Base-by-base conservation (phyloP, 2,888 invertebrate species). In the Lithophane leautieri region DNA sequence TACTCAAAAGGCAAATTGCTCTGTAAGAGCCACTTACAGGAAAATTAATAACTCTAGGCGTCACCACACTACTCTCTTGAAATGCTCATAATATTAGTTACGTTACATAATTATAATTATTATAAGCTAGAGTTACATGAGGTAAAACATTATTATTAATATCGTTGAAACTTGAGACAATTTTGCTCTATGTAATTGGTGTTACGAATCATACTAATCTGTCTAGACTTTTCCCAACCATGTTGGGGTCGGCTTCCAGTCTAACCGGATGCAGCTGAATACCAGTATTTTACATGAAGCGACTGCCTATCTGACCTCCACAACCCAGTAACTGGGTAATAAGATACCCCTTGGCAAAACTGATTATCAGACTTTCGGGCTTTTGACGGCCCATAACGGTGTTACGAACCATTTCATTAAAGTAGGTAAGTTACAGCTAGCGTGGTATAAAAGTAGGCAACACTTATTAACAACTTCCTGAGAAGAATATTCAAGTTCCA, bases 401-500 rank as follows among this genome's bases (percentile, higher is more conserved):
- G 9, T 22, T 9, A 54, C 22, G n/a, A 52, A 52, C 3, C 22
- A 52, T 11, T 52, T 52, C 22, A 52, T 11, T n/a, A 52, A 11
- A 52, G 11, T n/a, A 4, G 11, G 4, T 12, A 4, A 1, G 11
- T n/a, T n/a, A n/a, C n/a, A n/a, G n/a, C n/a, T n/a, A 52, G 54
- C 4, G n/a, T n/a, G n/a, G 4, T 54, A 12, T 22, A n/a, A n/a
- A 54, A n/a, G 1, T 54, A 54, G 47, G 16, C 47, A 47, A 6
- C 16, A 16, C n/a, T 34, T 25, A 22, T 16, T n/a, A 44, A 44
- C 16, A 34, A 75, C 12, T 75, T 40, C 0, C 40, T 56, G 12
- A 16, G 54, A 28, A 40, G 54, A 28, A 65, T 56, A 74, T 75
- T 75, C 40, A 75, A 28, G 66, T 56, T 16, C 40, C 16, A 47